Percentiles rank a stretch among this genome's conserved stretches.
Evolutionary conservation across 2,888 invertebrate species (phyloP).

Genomic region (Itoplectis maculator): DNA sequence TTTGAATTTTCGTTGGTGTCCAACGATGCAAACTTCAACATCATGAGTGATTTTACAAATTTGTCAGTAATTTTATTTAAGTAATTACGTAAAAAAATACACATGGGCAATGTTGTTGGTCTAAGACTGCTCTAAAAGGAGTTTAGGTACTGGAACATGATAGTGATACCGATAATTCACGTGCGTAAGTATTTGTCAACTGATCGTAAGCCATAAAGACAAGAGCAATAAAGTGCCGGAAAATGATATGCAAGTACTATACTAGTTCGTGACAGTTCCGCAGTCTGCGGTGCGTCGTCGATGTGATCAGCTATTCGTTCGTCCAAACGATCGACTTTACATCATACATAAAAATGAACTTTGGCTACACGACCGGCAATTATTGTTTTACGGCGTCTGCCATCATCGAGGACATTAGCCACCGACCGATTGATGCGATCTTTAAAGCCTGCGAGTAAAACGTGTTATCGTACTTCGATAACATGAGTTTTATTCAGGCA

Average conservation of each 20-base stretch:
- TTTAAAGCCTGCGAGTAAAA: neutral
- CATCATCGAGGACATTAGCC: neutral
- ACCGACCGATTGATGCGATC: neutral
- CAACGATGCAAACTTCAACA: too few relatives aligned
- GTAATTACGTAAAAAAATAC: too few relatives aligned
- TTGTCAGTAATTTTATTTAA: too few relatives aligned
- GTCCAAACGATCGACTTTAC: conserved; percentile 19
- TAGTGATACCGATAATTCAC: too few relatives aligned
- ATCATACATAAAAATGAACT: neutral
- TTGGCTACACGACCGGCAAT: conserved; percentile 16
- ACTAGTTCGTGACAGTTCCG: neutral
- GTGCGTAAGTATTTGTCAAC: too few relatives aligned
- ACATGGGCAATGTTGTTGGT: too few relatives aligned
- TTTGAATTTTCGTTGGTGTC: too few relatives aligned
- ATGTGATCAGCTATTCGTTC: neutral
- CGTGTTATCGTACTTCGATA: conserved; percentile 18
- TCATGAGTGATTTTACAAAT: too few relatives aligned
- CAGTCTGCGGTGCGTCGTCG: neutral
- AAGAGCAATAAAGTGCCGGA: too few relatives aligned
- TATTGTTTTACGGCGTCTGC: conserved; percentile 10
- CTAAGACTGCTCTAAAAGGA: too few relatives aligned
- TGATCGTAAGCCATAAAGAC: neutral
- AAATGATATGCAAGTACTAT: neutral
- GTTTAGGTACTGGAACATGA: too few relatives aligned
- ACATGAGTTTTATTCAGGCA: conserved; percentile 1